Evolutionary conservation across 2,113 vertebrate genomes (phyloP).

Genomic region (Entomyzon cyanotis): DNA sequence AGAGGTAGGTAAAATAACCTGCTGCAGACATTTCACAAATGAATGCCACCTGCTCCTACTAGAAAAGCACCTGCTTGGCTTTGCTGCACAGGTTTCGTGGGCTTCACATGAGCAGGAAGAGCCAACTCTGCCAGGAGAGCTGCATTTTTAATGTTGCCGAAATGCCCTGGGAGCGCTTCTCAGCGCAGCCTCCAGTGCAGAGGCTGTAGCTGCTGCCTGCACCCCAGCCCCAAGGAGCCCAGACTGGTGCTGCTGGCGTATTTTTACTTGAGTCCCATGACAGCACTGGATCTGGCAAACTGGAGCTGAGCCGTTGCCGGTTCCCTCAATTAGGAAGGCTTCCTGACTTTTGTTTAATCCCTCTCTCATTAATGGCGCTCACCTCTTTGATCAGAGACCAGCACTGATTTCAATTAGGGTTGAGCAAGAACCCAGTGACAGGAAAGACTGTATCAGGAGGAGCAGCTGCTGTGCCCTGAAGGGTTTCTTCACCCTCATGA

Average conservation of each 20-base stretch:
- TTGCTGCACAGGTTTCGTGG: neutral
- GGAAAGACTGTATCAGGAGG: slow-evolving; percentile 32
- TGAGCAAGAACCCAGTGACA: slow-evolving; percentile 50
- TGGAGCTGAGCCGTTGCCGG: neutral
- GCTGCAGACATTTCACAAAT: neutral
- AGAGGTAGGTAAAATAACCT: neutral
- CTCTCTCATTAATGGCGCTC: neutral
- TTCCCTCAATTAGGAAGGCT: neutral
- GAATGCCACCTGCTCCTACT: neutral
- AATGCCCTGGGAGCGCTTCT: neutral
- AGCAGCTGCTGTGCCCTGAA: slow-evolving; percentile 45
- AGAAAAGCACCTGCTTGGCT: neutral
- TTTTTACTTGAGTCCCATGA: neutral
- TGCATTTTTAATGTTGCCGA: neutral
- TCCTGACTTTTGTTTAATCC: slow-evolving; percentile 37
- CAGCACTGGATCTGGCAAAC: neutral
- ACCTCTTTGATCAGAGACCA: slow-evolving; percentile 43
- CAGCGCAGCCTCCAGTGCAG: neutral
- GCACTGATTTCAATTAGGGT: slow-evolving; percentile 45
- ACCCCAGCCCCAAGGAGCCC: neutral
- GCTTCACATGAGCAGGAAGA: neutral
- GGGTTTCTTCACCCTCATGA: slow-evolving; percentile 50
- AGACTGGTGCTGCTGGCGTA: neutral
- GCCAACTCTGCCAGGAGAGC: neutral
- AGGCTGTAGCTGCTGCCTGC: neutral